A percentile compares a stretch with the other conserved stretches of the same genome.
Evolutionary conservation across 2,113 vertebrate species (phyloP).

Genomic region (Pipa parva): DNA sequence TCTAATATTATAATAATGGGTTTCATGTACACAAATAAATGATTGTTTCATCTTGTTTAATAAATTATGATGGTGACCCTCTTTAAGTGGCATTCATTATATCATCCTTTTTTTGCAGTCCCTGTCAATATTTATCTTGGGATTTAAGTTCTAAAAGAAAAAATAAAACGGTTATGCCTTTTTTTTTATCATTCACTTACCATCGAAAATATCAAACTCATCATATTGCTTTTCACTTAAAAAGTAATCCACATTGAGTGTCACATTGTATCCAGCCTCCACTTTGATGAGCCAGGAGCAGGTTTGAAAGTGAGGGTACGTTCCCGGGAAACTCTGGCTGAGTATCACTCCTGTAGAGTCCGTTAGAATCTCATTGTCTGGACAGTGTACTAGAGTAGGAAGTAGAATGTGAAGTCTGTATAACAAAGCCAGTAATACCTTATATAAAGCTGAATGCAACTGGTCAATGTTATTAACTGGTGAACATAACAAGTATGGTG

Average conservation of each 20-base stretch:
- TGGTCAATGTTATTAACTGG: too few species aligned
- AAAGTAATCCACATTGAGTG: slow-evolving; percentile 90
- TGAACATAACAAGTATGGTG: too few species aligned
- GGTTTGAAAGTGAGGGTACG: slow-evolving; percentile 92
- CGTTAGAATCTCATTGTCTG: slow-evolving; percentile 84
- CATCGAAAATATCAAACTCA: slow-evolving; percentile 94
- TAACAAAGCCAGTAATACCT: too few species aligned
- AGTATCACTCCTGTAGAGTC: slow-evolving; percentile 89
- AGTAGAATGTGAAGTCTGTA: too few species aligned
- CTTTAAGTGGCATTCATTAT: too few species aligned
- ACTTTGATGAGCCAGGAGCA: slow-evolving; percentile 94
- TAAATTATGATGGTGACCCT: too few species aligned
- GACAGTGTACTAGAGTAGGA: slow-evolving; percentile 78
- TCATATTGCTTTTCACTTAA: slow-evolving; percentile 93
- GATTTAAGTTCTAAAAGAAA: background rate
- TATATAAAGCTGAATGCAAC: too few species aligned
- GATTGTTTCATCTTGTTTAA: too few species aligned
- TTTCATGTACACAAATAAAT: too few species aligned
- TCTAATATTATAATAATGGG: too few species aligned
- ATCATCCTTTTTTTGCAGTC: too few species aligned
- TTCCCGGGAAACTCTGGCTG: slow-evolving; percentile 85
- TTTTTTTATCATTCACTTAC: slow-evolving; percentile 58
- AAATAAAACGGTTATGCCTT: background rate
- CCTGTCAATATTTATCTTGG: background rate
- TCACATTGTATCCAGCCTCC: slow-evolving; percentile 84